A percentile compares a stretch with the other conserved stretches of the same genome.
These are phyloP conservation scores for Lysandra bellargus DNA, from an alignment of 2,888 invertebrate species.

Conservation along the genomic window DNA sequence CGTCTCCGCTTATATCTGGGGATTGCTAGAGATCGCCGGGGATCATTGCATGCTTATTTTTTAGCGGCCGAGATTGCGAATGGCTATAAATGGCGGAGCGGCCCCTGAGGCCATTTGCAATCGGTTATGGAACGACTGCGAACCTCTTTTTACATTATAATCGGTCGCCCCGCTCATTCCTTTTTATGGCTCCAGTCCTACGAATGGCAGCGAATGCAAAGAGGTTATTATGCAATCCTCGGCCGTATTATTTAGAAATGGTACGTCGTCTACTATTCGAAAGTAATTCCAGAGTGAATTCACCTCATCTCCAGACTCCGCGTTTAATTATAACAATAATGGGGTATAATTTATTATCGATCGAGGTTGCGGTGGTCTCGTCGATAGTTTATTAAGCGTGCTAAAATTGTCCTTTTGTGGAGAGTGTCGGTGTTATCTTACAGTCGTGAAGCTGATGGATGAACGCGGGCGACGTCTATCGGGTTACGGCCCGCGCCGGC, in stretches of 20 bases:
- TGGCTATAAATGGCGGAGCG: constrained; percentile 72
- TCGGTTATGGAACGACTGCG: constrained; percentile 77
- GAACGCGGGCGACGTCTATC: constrained; percentile 48
- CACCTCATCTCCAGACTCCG: not conserved
- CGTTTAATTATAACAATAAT: constrained; percentile 22
- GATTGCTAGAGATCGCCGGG: constrained; percentile 64
- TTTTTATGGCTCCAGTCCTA: constrained; percentile 55
- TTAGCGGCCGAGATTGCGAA: constrained; percentile 73
- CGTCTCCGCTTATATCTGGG: constrained; percentile 55
- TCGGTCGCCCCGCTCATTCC: constrained; percentile 67
- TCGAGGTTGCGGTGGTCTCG: constrained; percentile 35
- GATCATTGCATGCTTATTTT: constrained; percentile 70
- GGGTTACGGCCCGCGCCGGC: constrained; percentile 57
- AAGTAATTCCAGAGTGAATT: not conserved
- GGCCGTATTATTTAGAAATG: constrained; percentile 6
- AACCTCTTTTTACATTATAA: constrained; percentile 78
- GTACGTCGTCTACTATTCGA: not conserved
- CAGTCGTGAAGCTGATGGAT: constrained; percentile 51
- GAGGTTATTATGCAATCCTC: constrained; percentile 41
- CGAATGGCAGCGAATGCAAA: constrained; percentile 53
- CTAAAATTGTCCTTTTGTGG: constrained; percentile 35
- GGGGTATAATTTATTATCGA: constrained; percentile 23
- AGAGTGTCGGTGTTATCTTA: constrained; percentile 41
- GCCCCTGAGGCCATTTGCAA: constrained; percentile 76
- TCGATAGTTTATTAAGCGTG: constrained; percentile 23